phyloP scores from a whole-genome alignment of 2,797 vertebrate species.

The Characodon lateralis region DNA sequence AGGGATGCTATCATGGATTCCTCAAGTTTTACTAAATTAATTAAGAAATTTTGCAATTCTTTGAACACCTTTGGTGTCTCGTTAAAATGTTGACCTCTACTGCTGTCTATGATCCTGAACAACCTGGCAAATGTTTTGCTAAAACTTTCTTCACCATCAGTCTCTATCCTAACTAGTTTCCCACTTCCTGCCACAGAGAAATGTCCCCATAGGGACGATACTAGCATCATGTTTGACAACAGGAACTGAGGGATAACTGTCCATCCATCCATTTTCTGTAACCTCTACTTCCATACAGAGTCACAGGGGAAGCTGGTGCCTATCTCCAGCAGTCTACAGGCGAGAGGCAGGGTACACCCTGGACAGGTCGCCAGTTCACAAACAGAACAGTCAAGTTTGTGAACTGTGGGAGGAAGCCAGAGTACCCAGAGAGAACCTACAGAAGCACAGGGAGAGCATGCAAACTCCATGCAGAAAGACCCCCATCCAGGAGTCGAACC shows the following conservation, averaged over 20 bases:
- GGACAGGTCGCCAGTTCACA: no score
- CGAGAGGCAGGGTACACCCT: no score
- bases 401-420: no score
- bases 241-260: not conserved
- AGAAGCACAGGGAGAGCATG: no score
- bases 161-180: not conserved
- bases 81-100: not conserved
- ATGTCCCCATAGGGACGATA: not conserved
- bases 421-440: no score
- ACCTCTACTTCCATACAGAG: no score
- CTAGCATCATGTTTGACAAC: not conserved
- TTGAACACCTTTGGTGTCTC: not conserved
- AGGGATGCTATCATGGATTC: not conserved
- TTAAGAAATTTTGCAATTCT: not conserved
- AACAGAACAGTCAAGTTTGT: no score
- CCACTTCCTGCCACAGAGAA: not conserved
- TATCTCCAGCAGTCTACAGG: no score
- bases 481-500: no score
- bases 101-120: not conserved
- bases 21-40: not conserved
- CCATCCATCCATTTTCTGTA: no score
- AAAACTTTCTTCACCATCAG: not conserved
- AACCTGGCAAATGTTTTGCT: not conserved
- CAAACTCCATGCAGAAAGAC: no score
- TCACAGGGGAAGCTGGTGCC: no score